Evolutionary conservation across 2,888 invertebrate species (phyloP), one percentile per base, ranked within the genome.

Genomic region (Drosophila formosana): DNA sequence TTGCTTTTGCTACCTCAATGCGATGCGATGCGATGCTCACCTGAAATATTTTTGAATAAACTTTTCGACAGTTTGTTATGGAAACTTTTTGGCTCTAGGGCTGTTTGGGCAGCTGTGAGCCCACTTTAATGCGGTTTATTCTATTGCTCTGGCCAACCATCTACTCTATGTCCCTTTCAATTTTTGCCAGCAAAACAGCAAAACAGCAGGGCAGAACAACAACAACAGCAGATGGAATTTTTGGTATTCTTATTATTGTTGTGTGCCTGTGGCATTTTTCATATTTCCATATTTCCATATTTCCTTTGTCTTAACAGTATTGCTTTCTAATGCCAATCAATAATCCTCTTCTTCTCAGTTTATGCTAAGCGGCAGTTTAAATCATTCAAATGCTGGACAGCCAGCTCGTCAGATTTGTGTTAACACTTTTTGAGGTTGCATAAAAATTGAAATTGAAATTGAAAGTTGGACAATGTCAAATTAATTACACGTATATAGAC

Each of bases 61-160:
- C 77, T 84, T 84, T 86, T 61, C 67, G 63, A 72, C 79, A 75
- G 75, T 82, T 85, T 75, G 86, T 73, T 82, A 65, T 70, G 78
- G 63, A 74, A 76, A 78, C 79, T 75, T 76, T 75, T 53, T 68
- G 37, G 76, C 68, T 76, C 62, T 68, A 50, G 43, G 72, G 70
- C 67, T 65, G 55, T 63, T 82, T 50, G 55, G 56, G 66, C 65
- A 58, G 68, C 52, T 53, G 47, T 53, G 60, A 58, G 66, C 60
- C 55, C 62, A 41, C 71, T 62, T 69, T 47, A 70, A 57, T 62
- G 63, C 55, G 64, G 65, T 60, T 68, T 47, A 49, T 47, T 51
- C 69, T 52, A 57, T 60, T 46, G 41, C 41, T 34, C 37, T 43
- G 30, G 4, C 43, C 60, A 23, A 30, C 43, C 60, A 49, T 34